A percentile compares a stretch with the other conserved stretches of the same genome.
Conservation (phyloP, 2,113 vertebrate species). For the Leptosomus discolor region DNA sequence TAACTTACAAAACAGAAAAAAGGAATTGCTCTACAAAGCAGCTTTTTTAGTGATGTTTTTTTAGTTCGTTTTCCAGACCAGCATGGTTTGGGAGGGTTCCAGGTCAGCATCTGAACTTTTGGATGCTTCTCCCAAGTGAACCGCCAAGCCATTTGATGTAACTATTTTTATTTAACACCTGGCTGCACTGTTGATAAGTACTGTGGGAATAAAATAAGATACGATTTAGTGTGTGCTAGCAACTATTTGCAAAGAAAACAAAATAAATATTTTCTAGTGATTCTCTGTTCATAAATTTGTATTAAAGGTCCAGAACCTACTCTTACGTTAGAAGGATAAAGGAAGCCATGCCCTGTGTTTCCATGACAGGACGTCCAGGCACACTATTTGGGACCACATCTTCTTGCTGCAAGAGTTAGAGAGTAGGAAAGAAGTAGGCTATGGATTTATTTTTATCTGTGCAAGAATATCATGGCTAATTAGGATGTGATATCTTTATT, state of each 20-base stretch:
- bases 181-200: not conserved
- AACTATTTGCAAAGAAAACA: not conserved
- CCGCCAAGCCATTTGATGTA: not conserved
- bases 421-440: not conserved
- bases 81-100: not conserved
- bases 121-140: not conserved
- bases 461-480: not conserved
- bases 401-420: not conserved
- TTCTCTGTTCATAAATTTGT: not conserved
- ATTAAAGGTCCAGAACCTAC: not conserved
- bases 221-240: not conserved
- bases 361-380: not conserved
- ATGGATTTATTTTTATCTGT: not conserved
- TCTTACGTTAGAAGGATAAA: not conserved
- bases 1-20: not conserved
- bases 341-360: not conserved
- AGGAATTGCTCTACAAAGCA: not conserved
- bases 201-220: constrained; percentile 2
- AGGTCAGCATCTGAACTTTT: not conserved
- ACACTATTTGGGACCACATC: not conserved
- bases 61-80: constrained; percentile 1
- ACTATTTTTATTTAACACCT: not conserved
- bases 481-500: not conserved
- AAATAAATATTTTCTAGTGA: not conserved
- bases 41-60: not conserved